These are phyloP conservation scores for Capreolus pygargus DNA, from an alignment of 2,113 vertebrate genomes.

Conservation along the genomic window DNA sequence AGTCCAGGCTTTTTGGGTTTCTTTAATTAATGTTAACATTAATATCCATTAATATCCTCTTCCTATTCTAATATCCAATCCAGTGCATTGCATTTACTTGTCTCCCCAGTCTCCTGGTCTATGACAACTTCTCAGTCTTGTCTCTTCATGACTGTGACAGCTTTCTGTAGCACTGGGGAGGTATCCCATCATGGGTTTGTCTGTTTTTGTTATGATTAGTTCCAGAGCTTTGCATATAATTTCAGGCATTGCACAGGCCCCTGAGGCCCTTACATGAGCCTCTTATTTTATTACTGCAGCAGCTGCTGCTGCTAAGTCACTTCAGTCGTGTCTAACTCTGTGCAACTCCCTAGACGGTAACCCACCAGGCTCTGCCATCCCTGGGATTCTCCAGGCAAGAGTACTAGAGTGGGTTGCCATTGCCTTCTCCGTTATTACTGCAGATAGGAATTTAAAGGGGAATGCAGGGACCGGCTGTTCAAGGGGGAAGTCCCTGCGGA, in stretches of 20 bases:
- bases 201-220: background rate
- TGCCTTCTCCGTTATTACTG: background rate
- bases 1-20: background rate
- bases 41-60: background rate
- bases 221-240: background rate
- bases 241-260: background rate
- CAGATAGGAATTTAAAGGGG: constrained; percentile 11
- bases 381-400: too few relatives aligned
- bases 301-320: too few relatives aligned
- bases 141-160: background rate
- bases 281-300: background rate
- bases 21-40: background rate
- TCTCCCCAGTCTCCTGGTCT: background rate
- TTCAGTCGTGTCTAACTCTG: too few relatives aligned
- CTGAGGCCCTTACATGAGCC: background rate
- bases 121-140: background rate
- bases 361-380: too few relatives aligned
- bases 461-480: background rate
- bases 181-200: background rate
- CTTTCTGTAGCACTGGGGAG: background rate
- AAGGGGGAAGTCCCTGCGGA: background rate
- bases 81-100: background rate
- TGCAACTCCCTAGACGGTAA: too few relatives aligned
- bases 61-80: background rate
- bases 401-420: too few relatives aligned